Conservation (phyloP, 2,888 invertebrate genomes). For the Cremastinae sp. region DNA sequence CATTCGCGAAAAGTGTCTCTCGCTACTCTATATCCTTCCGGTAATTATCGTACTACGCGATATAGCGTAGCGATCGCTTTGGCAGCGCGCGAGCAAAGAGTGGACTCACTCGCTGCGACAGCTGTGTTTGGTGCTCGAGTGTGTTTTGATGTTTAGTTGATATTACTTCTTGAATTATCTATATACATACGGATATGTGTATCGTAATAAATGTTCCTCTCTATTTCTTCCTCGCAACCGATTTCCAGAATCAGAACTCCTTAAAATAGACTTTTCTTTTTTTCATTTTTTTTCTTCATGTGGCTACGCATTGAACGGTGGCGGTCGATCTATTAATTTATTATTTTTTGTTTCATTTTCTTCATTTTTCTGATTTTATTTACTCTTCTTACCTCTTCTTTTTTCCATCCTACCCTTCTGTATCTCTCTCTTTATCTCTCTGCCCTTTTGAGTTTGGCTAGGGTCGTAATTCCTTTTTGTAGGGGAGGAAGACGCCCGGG, state of each 20-base stretch:
- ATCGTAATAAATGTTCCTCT: constrained; percentile 4
- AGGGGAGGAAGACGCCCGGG: constrained; percentile 96
- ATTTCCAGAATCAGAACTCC: constrained; percentile 16
- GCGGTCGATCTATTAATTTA: constrained; percentile 31
- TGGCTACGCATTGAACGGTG: constrained; percentile 20
- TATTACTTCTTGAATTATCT: constrained; percentile 15
- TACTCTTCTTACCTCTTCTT: constrained; percentile 29
- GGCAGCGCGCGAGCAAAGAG: constrained; percentile 53
- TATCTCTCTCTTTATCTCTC: constrained; percentile 50
- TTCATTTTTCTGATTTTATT: constrained; percentile 29
- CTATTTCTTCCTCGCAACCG: neutral
- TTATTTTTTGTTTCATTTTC: constrained; percentile 12
- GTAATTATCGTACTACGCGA: constrained; percentile 27
- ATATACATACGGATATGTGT: neutral
- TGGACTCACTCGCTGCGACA: constrained; percentile 39
- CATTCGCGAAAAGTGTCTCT: constrained; percentile 31
- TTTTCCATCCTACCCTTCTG: constrained; percentile 54
- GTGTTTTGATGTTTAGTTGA: constrained; percentile 51
- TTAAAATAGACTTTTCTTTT: neutral
- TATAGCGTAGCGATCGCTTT: constrained; percentile 55
- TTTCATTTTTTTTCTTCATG: constrained; percentile 3
- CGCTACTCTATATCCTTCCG: constrained; percentile 37
- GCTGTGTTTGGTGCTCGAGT: constrained; percentile 61
- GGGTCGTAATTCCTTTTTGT: constrained; percentile 79
- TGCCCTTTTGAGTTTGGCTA: constrained; percentile 72